phyloP scores from a whole-genome alignment of 2,888 invertebrate species.

The Listrodromus nycthemerus region DNA sequence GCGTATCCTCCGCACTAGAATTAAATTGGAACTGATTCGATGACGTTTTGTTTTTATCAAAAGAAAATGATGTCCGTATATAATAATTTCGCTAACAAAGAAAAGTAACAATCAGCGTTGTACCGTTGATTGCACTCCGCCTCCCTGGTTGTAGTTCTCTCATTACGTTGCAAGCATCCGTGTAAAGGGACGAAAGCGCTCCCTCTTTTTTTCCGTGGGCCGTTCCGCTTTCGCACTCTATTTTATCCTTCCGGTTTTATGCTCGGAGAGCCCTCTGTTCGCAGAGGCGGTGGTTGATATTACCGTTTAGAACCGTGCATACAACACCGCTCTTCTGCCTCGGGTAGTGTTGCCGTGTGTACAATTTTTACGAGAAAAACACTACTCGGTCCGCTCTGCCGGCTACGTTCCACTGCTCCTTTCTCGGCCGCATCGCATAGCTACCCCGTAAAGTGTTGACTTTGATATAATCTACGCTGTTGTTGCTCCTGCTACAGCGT shows the following conservation, averaged over 20 bases:
- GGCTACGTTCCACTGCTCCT: neutral
- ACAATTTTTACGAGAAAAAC: conserved; percentile 45
- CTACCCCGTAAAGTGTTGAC: conserved; percentile 50
- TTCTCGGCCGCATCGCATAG: conserved; percentile 29
- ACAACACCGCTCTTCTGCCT: neutral
- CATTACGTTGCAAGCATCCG: conserved; percentile 18
- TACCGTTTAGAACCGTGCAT: conserved; percentile 46
- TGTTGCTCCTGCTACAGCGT: conserved; percentile 57
- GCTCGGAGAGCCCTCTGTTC: conserved; percentile 38
- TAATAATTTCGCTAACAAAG: neutral
- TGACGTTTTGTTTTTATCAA: neutral
- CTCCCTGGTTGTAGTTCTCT: neutral
- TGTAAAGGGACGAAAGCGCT: conserved; percentile 2
- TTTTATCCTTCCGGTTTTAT: conserved; percentile 51
- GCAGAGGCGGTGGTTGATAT: conserved; percentile 43
- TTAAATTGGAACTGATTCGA: too few relatives aligned
- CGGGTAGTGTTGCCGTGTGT: conserved; percentile 20
- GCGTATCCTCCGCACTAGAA: neutral
- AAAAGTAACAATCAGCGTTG: conserved; percentile 12
- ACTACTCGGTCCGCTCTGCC: conserved; percentile 9
- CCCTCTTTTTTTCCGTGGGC: conserved; percentile 5
- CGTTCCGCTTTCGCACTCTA: conserved; percentile 38
- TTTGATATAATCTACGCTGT: conserved; percentile 50
- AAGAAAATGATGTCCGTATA: neutral
- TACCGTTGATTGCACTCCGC: neutral